Conservation (phyloP, 2,888 invertebrate species). For the Pandemis corylana region DNA sequence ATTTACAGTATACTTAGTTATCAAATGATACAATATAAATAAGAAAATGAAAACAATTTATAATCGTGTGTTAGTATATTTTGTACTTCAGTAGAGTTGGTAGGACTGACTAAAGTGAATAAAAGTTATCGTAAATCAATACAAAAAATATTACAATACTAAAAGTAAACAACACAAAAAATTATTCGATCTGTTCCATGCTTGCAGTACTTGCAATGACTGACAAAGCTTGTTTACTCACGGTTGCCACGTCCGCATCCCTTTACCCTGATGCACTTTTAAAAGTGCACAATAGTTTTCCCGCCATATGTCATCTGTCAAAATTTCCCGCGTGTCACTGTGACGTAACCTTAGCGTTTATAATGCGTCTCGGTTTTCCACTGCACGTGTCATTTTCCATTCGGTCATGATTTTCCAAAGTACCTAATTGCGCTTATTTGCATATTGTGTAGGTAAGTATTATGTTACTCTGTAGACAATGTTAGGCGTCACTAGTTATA, state of each 20-base stretch:
- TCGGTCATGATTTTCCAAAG: slow-evolving; percentile 18
- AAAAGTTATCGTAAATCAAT: no score
- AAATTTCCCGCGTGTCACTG: not conserved
- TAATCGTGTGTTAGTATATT: no score
- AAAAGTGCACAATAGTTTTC: slow-evolving; percentile 9
- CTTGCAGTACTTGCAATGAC: not conserved
- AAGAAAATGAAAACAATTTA: no score
- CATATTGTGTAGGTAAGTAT: slow-evolving; percentile 13
- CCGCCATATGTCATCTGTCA: slow-evolving; percentile 7
- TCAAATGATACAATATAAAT: no score
- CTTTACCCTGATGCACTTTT: not conserved
- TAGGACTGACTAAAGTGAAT: no score
- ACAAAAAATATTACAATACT: no score
- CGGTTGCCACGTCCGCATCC: not conserved
- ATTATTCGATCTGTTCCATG: no score
- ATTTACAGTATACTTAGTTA: no score
- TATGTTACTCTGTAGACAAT: not conserved
- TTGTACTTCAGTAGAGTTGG: no score
- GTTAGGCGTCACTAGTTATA: no score
- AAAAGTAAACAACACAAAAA: no score
- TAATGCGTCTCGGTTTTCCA: slow-evolving; percentile 13
- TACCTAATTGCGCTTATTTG: slow-evolving; percentile 9
- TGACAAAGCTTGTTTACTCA: not conserved
- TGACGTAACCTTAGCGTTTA: not conserved
- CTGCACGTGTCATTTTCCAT: slow-evolving; percentile 6